A percentile compares a stretch with the other conserved stretches of the same genome.
phyloP scores from a whole-genome alignment of 2,113 vertebrate species.

The Corythaixoides concolor region DNA sequence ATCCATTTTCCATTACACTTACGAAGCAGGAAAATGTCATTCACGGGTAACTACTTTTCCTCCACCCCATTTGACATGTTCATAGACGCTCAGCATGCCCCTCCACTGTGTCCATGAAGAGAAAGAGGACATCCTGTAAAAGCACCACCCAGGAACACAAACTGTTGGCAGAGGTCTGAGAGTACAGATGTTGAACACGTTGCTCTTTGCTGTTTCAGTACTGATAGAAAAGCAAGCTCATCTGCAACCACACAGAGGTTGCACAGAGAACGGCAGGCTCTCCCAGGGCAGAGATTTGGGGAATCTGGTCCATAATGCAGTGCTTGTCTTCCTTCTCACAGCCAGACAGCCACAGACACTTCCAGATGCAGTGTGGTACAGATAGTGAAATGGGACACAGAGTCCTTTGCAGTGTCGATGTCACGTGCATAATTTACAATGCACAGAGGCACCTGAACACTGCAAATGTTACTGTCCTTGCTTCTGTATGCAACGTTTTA shows the following conservation, averaged over 20 bases:
- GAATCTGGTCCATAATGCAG: not conserved
- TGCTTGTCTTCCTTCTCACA: not conserved
- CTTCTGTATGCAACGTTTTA: not conserved
- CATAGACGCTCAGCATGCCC: not conserved
- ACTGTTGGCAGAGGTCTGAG: not conserved
- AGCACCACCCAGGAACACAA: not conserved
- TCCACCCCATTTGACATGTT: not conserved
- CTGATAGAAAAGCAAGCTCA: not conserved
- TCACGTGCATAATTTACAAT: not conserved
- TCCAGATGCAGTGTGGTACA: accelerated
- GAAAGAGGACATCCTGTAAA: not conserved
- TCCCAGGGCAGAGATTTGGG: not conserved
- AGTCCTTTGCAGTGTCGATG: not conserved
- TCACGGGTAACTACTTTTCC: not conserved
- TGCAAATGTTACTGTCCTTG: not conserved
- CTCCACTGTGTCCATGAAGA: not conserved
- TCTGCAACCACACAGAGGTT: not conserved
- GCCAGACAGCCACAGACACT: not conserved
- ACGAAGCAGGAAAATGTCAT: not conserved
- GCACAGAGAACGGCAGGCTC: not conserved
- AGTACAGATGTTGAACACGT: not conserved
- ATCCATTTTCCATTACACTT: not conserved
- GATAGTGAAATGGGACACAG: not conserved
- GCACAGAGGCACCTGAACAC: not conserved
- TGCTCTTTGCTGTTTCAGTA: not conserved